These are phyloP conservation scores for Syngnathus floridae DNA, from an alignment of 2,113 vertebrate species.

Conservation along the genomic window DNA sequence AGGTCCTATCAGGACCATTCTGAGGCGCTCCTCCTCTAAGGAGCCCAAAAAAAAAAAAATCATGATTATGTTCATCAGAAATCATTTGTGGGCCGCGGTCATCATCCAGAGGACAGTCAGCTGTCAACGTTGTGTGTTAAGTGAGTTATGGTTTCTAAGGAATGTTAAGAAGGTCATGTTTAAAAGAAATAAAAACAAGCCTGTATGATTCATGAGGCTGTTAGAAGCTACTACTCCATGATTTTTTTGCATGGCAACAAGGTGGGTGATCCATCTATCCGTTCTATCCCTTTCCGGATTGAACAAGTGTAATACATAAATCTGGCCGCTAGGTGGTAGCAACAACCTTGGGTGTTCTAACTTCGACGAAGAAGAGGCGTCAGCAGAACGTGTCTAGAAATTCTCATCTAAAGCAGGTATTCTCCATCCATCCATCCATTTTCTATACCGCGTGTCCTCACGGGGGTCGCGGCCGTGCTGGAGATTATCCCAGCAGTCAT, in stretches of 20 bases:
- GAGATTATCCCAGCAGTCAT: too few species aligned
- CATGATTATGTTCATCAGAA: neutral
- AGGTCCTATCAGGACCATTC: constrained; percentile 22
- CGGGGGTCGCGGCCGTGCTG: too few species aligned
- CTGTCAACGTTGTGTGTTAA: neutral
- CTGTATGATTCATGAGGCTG: neutral
- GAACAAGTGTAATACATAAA: neutral
- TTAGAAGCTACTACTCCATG: constrained; percentile 20
- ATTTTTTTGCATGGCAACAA: constrained; percentile 43
- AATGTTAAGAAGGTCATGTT: neutral
- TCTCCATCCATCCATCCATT: neutral
- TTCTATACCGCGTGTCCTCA: too few species aligned
- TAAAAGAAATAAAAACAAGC: neutral
- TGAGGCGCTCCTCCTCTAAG: constrained; percentile 5
- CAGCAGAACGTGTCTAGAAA: neutral
- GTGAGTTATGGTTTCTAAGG: neutral
- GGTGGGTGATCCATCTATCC: neutral
- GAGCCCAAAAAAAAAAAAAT: neutral
- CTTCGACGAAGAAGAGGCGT: neutral
- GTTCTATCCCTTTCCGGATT: neutral
- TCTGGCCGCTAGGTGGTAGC: neutral
- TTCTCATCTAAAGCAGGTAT: too few species aligned
- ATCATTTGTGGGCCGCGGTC: neutral
- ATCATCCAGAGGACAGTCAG: neutral
- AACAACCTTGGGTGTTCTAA: neutral